A percentile compares a stretch with the other conserved stretches of the same genome.
Evolutionary conservation across 2,797 vertebrate genomes (phyloP).

Genomic region (Megalops cyprinoides): DNA sequence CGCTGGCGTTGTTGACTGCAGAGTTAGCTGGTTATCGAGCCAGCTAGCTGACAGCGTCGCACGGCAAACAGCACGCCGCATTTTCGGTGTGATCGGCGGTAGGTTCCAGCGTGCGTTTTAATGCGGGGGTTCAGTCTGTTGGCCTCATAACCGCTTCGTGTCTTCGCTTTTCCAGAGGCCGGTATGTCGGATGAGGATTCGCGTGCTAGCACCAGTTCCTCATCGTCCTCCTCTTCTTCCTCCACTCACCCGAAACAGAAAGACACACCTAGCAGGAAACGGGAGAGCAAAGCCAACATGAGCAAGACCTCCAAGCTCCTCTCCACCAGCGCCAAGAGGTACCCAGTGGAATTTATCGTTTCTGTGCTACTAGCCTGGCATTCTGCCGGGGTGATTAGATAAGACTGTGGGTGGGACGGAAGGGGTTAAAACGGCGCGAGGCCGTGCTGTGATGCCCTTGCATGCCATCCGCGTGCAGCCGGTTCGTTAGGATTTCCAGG

Average conservation of each 20-base stretch:
- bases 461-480: neutral
- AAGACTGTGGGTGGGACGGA: too few relatives aligned
- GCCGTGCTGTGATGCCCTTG: neutral
- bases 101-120: neutral
- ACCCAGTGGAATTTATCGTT: slow-evolving; percentile 24
- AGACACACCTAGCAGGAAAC: slow-evolving; percentile 78
- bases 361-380: neutral
- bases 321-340: slow-evolving; percentile 96
- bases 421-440: too few relatives aligned
- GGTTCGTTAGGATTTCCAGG: neutral
- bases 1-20: neutral
- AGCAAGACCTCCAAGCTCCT: slow-evolving; percentile 97
- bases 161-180: slow-evolving; percentile 57
- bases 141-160: neutral
- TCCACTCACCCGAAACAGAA: slow-evolving; percentile 84
- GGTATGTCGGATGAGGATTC: slow-evolving; percentile 99
- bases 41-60: neutral
- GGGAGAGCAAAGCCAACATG: slow-evolving; percentile 94
- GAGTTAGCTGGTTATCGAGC: neutral
- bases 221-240: slow-evolving; percentile 88
- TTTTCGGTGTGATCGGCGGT: neutral
- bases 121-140: neutral
- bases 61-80: neutral
- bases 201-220: slow-evolving; percentile 95
- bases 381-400: too few relatives aligned